Evolutionary conservation across 2,888 invertebrate species (phyloP), one percentile per base, ranked within the genome.

Genomic region (Fabriciana adippe): DNA sequence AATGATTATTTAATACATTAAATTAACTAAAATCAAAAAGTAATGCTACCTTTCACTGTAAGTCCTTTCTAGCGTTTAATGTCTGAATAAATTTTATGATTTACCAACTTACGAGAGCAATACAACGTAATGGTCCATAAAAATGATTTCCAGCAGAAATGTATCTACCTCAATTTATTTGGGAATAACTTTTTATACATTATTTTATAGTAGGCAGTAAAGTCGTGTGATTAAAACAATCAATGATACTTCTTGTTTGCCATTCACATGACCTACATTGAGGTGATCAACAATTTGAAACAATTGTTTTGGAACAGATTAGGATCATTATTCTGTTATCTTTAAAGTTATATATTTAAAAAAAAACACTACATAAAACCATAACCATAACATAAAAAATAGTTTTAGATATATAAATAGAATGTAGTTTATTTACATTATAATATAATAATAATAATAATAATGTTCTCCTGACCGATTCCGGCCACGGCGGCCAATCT

Each of bases 1-100:
- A 78, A 79, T 80, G 82, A 81, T 84, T 80, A 67, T 73, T 76
- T 72, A 69, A 74, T 68, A 75, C 75, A 75, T 72, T 73, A 78
- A 80, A 81, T 84, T 80, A 78, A 80, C 76, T 71, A 81, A 86
- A 83, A 83, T 79, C 75, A 76, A 79, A 79, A 79, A 79, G 74
- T 78, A 68, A 77, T 71, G 69, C 75, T 68, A 76, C 80, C 85
- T 85, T 87, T 86, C 84, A 84, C 86, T 78, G 71, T 64, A 73
- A 79, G 78, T 85, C 83, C 86, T 82, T 81, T 84, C 82, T 86
- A 85, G 80, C 77, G 77, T 78, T 84, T 82, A 80, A 83, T 79
- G 74, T 80, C 75, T 75, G 77, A 75, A 82, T 81, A 78, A 74
- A 81, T 78, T 81, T 81, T 80, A 81, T 81, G 78, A 83, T 84